phyloP scores from a whole-genome alignment of 2,113 vertebrate species.

The Ochotona curzoniae region DNA sequence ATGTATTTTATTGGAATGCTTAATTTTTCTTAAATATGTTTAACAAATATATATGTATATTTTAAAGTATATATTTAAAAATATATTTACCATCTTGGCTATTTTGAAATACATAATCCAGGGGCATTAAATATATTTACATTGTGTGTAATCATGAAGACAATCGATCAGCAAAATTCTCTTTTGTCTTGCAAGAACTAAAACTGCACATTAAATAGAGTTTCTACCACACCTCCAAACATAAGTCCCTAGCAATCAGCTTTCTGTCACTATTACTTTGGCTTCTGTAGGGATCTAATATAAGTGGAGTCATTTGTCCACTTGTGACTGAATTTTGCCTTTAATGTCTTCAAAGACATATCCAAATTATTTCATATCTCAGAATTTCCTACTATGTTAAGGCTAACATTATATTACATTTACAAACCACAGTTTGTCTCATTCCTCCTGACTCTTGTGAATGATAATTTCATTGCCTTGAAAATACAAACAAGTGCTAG shows the following conservation, averaged over 20 bases:
- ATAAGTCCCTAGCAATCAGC: neutral
- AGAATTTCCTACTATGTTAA: neutral
- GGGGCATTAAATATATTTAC: neutral
- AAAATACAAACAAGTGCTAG: neutral
- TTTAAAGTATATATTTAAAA: neutral
- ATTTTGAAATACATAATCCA: neutral
- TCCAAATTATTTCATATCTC: neutral
- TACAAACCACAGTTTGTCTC: neutral
- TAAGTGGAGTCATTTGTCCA: neutral
- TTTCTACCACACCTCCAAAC: neutral
- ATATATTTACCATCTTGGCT: neutral
- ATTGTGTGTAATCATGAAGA: neutral
- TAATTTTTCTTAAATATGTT: neutral
- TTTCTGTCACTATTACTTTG: neutral
- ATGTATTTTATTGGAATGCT: neutral
- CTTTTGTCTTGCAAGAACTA: neutral
- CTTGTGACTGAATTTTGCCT: neutral
- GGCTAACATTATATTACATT: neutral
- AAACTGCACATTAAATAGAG: neutral
- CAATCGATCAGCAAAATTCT: neutral
- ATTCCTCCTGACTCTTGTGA: neutral
- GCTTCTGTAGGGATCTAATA: neutral
- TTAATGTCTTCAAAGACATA: neutral
- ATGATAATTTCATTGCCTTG: neutral
- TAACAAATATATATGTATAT: no score